Percentiles rank a stretch among this genome's conserved stretches.
Conservation (phyloP, 1,140 invertebrate genomes). For the Drosophila repletoides region DNA sequence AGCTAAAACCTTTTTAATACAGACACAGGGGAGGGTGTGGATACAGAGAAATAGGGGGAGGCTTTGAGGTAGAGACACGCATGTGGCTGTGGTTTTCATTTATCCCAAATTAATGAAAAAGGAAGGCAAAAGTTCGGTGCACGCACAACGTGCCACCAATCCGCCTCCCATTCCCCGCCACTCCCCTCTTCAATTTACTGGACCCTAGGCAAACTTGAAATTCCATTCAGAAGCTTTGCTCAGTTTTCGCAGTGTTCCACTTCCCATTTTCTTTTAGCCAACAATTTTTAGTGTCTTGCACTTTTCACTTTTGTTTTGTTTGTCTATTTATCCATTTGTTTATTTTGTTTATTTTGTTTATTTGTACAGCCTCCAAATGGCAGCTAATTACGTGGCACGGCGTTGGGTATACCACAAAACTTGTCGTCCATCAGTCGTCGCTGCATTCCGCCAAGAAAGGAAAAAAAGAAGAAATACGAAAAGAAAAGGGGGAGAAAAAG, state of each 20-base stretch:
- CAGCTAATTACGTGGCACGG: conserved; percentile 40
- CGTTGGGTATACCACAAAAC: not conserved
- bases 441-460: not conserved
- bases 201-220: conserved; percentile 1
- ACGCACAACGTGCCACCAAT: conserved; percentile 11
- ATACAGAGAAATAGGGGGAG: not conserved
- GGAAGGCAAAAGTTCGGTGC: conserved; percentile 48
- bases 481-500: not conserved
- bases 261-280: conserved; percentile 8
- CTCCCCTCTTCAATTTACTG: not conserved
- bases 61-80: conserved; percentile 41
- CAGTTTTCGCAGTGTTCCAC: conserved; percentile 1
- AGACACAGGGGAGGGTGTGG: not conserved
- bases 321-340: conserved; percentile 20
- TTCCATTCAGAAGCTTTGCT: conserved; percentile 5
- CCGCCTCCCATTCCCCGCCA: not conserved
- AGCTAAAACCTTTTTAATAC: conserved; percentile 30
- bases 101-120: conserved; percentile 68
- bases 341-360: conserved; percentile 6
- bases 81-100: conserved; percentile 61
- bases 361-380: conserved; percentile 22
- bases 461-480: not conserved
- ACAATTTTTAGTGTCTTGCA: conserved; percentile 41
- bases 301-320: conserved; percentile 26
- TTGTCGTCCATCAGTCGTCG: conserved; percentile 4